Conservation (phyloP, 2,113 vertebrate species). For the Brevimyrus niger region DNA sequence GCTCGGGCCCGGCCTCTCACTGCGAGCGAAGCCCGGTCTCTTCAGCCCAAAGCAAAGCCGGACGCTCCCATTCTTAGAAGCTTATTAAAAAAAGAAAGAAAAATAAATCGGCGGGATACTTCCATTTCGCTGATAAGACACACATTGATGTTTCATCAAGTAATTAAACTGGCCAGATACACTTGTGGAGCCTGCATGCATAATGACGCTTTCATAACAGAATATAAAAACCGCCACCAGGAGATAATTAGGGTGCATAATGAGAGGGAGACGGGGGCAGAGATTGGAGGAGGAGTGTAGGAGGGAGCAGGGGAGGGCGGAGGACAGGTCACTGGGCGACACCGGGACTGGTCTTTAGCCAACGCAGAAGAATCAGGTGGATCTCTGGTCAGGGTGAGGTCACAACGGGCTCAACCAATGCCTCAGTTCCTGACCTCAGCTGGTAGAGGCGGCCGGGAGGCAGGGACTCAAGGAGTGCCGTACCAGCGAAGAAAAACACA, state of each 20-base stretch:
- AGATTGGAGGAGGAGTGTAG: not conserved
- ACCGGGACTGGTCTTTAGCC: not conserved
- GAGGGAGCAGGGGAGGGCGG: not conserved
- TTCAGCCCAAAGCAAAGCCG: no score
- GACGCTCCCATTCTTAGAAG: not conserved
- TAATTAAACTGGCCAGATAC: conserved; percentile 19
- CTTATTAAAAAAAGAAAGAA: not conserved
- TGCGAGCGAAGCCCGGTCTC: no score
- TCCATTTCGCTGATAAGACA: not conserved
- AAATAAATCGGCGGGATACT: not conserved
- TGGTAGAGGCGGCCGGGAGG: not conserved
- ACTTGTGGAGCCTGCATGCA: conserved; percentile 25
- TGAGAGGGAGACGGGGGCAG: conserved; percentile 17
- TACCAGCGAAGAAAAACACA: not conserved
- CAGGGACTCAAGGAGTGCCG: not conserved
- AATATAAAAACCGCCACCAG: conserved; percentile 30
- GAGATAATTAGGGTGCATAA: conserved; percentile 39
- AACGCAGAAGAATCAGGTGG: not conserved
- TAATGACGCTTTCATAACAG: conserved; percentile 39
- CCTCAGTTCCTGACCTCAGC: not conserved
- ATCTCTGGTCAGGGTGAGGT: not conserved
- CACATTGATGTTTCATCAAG: conserved; percentile 21
- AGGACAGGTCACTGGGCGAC: not conserved
- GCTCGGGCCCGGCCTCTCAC: no score
- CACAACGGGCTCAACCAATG: not conserved